Conservation (phyloP, 2,113 vertebrate genomes). For the Pelobates fuscus region DNA sequence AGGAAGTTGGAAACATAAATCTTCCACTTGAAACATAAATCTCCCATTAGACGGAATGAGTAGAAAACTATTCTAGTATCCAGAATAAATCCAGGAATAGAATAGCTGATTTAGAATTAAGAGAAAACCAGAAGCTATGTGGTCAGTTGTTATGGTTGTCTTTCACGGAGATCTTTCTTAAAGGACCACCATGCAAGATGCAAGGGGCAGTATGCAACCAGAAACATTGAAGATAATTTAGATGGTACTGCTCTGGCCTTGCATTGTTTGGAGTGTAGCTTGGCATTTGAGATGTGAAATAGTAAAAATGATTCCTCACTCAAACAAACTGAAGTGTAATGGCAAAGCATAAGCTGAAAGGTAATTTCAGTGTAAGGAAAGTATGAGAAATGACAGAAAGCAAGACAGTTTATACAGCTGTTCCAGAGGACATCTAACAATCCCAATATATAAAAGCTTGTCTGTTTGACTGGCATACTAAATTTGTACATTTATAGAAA, state of each 20-base stretch:
- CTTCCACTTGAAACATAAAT: too few species aligned
- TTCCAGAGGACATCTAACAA: background rate
- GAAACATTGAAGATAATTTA: background rate
- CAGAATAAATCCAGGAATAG: too few species aligned
- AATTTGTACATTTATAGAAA: constrained; percentile 33
- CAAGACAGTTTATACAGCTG: background rate
- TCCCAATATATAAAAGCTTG: constrained; percentile 14
- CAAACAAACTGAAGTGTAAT: background rate
- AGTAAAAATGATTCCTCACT: background rate
- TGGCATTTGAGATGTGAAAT: background rate
- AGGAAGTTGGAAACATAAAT: too few species aligned
- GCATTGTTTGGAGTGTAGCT: background rate
- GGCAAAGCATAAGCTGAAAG: background rate
- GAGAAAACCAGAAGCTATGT: too few species aligned
- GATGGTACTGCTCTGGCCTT: background rate
- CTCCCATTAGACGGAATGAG: too few species aligned
- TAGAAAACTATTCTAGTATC: too few species aligned
- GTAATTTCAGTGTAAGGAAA: background rate
- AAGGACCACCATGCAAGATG: too few species aligned
- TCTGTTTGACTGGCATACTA: constrained; percentile 40
- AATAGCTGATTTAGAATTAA: too few species aligned
- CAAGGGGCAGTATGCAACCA: too few species aligned
- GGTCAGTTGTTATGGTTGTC: too few species aligned
- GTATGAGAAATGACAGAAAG: constrained; percentile 8
- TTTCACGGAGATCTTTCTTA: too few species aligned